Percentiles rank a stretch among this genome's conserved stretches.
Conservation (phyloP, 2,113 vertebrate species). For the Orientallactaga bullata region DNA sequence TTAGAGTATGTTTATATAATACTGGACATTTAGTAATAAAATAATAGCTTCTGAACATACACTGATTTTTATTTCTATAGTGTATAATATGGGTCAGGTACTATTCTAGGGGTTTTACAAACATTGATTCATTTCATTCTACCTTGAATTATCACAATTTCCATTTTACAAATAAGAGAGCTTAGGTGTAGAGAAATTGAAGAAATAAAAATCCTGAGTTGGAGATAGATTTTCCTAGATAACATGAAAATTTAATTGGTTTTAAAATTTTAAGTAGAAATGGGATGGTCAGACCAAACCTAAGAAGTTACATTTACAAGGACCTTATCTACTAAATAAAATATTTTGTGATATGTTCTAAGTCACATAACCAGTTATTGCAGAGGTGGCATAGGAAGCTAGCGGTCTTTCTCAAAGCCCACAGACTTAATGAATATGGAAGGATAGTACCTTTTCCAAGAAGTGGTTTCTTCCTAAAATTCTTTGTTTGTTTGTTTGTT, state of each 20-base stretch:
- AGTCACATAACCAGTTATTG: background rate
- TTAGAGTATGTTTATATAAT: background rate
- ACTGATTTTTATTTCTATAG: slow-evolving; percentile 1
- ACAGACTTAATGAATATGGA: background rate
- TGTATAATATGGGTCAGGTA: background rate
- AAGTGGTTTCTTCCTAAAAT: no score
- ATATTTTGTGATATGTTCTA: background rate
- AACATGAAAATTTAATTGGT: slow-evolving; percentile 41
- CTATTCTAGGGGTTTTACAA: background rate
- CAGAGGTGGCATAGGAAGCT: background rate
- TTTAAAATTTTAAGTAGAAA: slow-evolving; percentile 1
- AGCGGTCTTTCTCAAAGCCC: background rate
- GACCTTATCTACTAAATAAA: background rate
- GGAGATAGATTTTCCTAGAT: slow-evolving; percentile 6
- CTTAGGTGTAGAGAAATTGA: slow-evolving; percentile 22
- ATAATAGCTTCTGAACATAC: background rate
- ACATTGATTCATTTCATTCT: background rate
- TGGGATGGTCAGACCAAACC: background rate
- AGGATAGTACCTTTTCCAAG: background rate
- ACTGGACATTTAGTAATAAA: background rate
- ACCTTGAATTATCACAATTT: background rate
- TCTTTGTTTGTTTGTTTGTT: no score
- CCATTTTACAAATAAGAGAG: slow-evolving; percentile 17
- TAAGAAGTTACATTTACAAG: background rate
- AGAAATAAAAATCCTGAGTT: background rate